Base-by-base conservation (phyloP, 2,113 vertebrate species). In the Lutjanus erythropterus region DNA sequence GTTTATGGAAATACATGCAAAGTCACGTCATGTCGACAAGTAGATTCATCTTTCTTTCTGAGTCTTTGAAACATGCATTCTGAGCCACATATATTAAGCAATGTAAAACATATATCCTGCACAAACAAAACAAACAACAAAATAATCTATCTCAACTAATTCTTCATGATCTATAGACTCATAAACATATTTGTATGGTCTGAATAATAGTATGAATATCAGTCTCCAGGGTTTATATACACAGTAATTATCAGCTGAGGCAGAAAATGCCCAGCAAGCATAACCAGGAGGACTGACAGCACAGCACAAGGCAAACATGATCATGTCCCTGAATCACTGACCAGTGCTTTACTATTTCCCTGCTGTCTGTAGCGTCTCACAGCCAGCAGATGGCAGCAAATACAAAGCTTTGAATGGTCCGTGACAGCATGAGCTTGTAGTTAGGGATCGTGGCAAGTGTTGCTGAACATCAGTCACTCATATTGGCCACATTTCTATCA, bases 361-460 rank as follows among this genome's bases (percentile, higher is more conserved):
- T 23, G 9, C 23, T 53, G 52, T 1, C 5, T 72, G 23, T 59
- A 23, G 21, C 18, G 1, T 2, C 10, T 52, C 1, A 12, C 1
- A 4, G 6, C 81, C 92, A 89, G 66, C 70, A 92, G 92, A 16
- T 84, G 88, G 90, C 71, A 83, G 83, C 19, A 85, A 65, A 86
- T 21, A 85, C 90, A 77, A 79, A 56, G 70, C 2, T 52, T 78
- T 42, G 6, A 37, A 55, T 39, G 33, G 27, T 35, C 1, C 35
- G 42, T 12, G n/a, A 14, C 0, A 6, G 23, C 35, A 35, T 14
- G n/a, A 19, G 1, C 7, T 5, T 4, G 2, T 0, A 72, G 33
- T 85, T 65, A 88, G 90, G 88, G 88, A 71, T 8, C 65, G 9
- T 41, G 29, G 39, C 39, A 68, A 50, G 10, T 27, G 11, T 29